phyloP scores from a whole-genome alignment of 2,113 vertebrate genomes.

The Pachycephala philippinensis region DNA sequence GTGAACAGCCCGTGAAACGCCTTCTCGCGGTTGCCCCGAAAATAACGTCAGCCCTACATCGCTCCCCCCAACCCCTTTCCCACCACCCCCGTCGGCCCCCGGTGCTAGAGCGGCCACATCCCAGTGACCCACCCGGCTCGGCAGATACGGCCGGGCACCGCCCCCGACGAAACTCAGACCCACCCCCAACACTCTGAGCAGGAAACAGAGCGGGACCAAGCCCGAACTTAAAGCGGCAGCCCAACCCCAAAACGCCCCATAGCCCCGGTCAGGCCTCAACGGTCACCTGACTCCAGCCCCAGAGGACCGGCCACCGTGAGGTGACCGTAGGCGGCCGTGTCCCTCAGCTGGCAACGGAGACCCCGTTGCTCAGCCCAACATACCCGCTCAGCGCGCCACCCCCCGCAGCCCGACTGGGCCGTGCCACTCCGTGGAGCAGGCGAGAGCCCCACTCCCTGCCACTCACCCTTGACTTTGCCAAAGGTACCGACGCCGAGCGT shows the following conservation, averaged over 20 bases:
- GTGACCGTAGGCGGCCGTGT: not conserved
- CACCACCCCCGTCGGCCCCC: not conserved
- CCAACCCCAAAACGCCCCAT: not conserved
- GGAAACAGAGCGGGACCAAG: not conserved
- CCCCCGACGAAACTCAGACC: not conserved
- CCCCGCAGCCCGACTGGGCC: not conserved
- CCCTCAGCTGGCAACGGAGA: not conserved
- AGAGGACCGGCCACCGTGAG: not conserved
- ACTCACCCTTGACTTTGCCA: slow-evolving; percentile 94
- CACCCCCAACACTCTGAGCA: no score
- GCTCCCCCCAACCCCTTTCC: not conserved
- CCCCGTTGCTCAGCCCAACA: not conserved
- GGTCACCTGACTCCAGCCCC: not conserved
- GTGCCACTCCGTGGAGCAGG: not conserved
- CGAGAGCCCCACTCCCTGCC: not conserved
- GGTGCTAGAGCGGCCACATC: not conserved
- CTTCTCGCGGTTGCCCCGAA: not conserved
- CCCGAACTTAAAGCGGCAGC: no score
- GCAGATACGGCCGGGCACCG: not conserved
- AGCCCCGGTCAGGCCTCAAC: not conserved
- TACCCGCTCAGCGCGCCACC: not conserved
- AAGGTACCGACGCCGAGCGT: slow-evolving; percentile 96
- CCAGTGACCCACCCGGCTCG: not conserved
- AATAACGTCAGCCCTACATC: not conserved
- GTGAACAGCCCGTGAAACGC: not conserved